Base-by-base conservation (phyloP, 2,888 invertebrate genomes). In the Dyspetes luteomarginatus region DNA sequence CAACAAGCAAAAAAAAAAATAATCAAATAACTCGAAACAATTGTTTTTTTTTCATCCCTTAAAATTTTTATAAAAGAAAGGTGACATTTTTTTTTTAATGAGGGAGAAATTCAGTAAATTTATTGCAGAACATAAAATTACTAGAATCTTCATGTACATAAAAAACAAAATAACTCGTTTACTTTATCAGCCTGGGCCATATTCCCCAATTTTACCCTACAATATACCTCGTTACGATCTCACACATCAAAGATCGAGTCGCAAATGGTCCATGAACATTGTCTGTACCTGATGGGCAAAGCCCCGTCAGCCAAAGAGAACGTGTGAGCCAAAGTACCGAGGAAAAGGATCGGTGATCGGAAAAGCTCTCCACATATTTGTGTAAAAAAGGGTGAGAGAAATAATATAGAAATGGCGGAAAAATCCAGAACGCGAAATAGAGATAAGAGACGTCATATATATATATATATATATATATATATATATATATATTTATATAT, bases 141-240 rank as follows among this genome's bases (percentile, higher is more conserved):
- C n/a, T n/a, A n/a, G n/a, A n/a, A n/a, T n/a, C n/a, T n/a, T n/a
- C n/a, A n/a, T n/a, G n/a, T n/a, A n/a, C n/a, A n/a, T n/a, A n/a
- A n/a, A n/a, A n/a, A n/a, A n/a, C n/a, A n/a, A n/a, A n/a, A n/a
- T n/a, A n/a, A n/a, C n/a, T n/a, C n/a, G n/a, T n/a, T n/a, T n/a
- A n/a, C n/a, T n/a, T n/a, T n/a, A n/a, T n/a, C n/a, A n/a, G n/a
- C n/a, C n/a, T n/a, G n/a, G n/a, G n/a, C n/a, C n/a, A n/a, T n/a
- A n/a, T n/a, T n/a, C n/a, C n/a, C n/a, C n/a, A n/a, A n/a, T n/a
- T n/a, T n/a, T 56, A 45, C 22, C 64, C 36, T 43, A 36, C 7
- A 41, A 72, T 67, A 52, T 65, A 65, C 52, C 72, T 72, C 78
- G 78, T 67, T 72, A 78, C 72, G 77, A 50, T 41, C 15, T 43